Evolutionary conservation across 2,888 invertebrate genomes (phyloP), one percentile per base, ranked within the genome.

Genomic region (Platyscelio sp.): DNA sequence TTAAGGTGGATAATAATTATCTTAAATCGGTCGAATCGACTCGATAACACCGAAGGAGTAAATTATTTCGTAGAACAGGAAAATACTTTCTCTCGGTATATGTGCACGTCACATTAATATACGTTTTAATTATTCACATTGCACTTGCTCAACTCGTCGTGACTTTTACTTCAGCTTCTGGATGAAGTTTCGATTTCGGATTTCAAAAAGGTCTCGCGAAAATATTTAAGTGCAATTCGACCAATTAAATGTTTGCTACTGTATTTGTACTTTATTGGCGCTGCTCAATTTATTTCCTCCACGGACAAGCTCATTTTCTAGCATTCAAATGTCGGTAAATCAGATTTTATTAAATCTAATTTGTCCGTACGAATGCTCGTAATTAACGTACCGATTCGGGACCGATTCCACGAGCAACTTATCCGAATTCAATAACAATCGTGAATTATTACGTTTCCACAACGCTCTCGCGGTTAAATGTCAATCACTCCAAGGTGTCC

Each of bases 51-150:
- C n/a, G n/a, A n/a, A n/a, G n/a, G n/a, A n/a, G 18, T 54, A 63
- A 79, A 72, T 80, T 80, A 74, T 80, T 80, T 49, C 43, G 33
- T 46, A 61, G 67, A 65, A 60, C 38, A 49, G 71, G 77, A 72
- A 77, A 77, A 78, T 78, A 83, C 83, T 83, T 83, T 83, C 77
- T 68, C 77, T 29, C 27, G 49, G 54, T 38, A 56, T 43, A 24
- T 15, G 38, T 33, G 60, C 60, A 29, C 43, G 72, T 83, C 83
- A 43, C 65, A 78, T 78, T 61, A 74, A 78, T 74, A 67, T 61
- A 78, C 68, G 46, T 51, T 77, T 83, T 83, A 83, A 78, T 83
- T 83, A 83, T 78, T 83, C 83, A 56, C 58, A 61, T 20, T 75
- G 74, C 75, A 81, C 43, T 81, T 75, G 81, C 68, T 70, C 68